Evolutionary conservation across 2,888 invertebrate genomes (phyloP).

Genomic region (Urechis unicinctus): DNA sequence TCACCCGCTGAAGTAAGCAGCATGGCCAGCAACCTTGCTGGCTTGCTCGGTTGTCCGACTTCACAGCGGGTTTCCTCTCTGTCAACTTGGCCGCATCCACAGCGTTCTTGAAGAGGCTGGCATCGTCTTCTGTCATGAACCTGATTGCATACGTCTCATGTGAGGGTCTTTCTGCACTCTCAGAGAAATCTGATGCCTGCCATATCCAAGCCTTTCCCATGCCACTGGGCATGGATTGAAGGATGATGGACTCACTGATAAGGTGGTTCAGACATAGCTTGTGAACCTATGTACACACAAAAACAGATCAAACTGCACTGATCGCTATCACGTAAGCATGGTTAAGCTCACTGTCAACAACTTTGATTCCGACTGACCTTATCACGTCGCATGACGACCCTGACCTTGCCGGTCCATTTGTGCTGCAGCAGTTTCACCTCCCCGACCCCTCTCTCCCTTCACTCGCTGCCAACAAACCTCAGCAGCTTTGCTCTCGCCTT

Average conservation of each 20-base stretch:
- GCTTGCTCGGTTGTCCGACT: background rate
- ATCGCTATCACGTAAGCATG: background rate
- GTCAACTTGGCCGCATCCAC: conserved; percentile 62
- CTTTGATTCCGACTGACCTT: conserved; percentile 29
- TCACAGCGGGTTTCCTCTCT: too few species aligned
- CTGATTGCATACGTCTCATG: conserved; percentile 72
- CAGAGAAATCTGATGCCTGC: conserved; percentile 77
- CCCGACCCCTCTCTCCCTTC: conserved; percentile 52
- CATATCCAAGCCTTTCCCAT: conserved; percentile 61
- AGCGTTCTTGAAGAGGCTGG: conserved; percentile 55
- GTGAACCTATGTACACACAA: conserved; percentile 10
- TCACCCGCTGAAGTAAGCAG: background rate
- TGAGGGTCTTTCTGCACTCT: conserved; percentile 63
- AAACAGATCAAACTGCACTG: background rate
- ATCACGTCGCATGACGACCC: conserved; percentile 63
- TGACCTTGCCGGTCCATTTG: conserved; percentile 55
- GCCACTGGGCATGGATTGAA: conserved; percentile 74
- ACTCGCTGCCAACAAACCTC: conserved; percentile 49
- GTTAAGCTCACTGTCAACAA: too few species aligned
- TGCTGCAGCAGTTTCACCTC: conserved; percentile 60
- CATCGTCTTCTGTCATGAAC: conserved; percentile 60
- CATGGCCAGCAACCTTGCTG: background rate
- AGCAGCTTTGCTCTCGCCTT: conserved; percentile 76
- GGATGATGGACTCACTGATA: conserved; percentile 66
- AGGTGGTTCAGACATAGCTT: conserved; percentile 85